phyloP scores from a whole-genome alignment of 2,888 invertebrate genomes.

The Apamea monoglypha region DNA sequence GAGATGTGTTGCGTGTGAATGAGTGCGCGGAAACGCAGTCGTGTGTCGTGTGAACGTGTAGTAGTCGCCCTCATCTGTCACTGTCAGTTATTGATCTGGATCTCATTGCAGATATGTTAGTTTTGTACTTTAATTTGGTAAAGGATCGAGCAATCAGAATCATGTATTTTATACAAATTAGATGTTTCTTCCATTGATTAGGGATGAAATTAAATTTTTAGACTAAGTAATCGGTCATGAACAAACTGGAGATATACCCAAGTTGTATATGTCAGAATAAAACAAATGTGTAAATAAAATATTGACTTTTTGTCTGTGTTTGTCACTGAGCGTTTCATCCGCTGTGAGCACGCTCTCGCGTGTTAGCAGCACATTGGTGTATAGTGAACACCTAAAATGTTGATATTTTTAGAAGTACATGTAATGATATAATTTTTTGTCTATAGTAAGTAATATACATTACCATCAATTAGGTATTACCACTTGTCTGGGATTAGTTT shows the following conservation, averaged over 20 bases:
- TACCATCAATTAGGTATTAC: conserved; percentile 53
- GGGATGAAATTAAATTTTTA: conserved; percentile 84
- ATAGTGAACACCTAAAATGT: conserved; percentile 37
- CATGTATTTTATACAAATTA: conserved; percentile 89
- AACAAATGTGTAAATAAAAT: conserved; percentile 89
- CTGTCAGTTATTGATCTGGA: conserved; percentile 81
- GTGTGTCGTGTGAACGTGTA: conserved; percentile 67
- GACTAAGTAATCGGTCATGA: conserved; percentile 88
- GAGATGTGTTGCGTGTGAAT: conserved; percentile 61
- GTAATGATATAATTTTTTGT: conserved; percentile 37
- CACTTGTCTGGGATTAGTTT: conserved; percentile 63
- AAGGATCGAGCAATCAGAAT: conserved; percentile 85
- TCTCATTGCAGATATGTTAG: conserved; percentile 88
- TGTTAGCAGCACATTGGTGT: conserved; percentile 32
- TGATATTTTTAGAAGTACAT: conserved; percentile 44
- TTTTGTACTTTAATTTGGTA: conserved; percentile 86
- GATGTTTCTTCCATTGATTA: conserved; percentile 87
- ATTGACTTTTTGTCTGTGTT: conserved; percentile 85
- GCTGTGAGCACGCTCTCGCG: conserved; percentile 26
- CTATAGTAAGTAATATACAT: conserved; percentile 45
- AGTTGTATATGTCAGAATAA: conserved; percentile 87
- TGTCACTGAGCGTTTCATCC: conserved; percentile 58
- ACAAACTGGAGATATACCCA: conserved; percentile 87
- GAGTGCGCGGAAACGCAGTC: conserved; percentile 64
- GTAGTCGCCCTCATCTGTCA: conserved; percentile 74